These are phyloP conservation scores for Xylota sylvarum DNA, from an alignment of 2,888 invertebrate genomes.

Conservation along the genomic window DNA sequence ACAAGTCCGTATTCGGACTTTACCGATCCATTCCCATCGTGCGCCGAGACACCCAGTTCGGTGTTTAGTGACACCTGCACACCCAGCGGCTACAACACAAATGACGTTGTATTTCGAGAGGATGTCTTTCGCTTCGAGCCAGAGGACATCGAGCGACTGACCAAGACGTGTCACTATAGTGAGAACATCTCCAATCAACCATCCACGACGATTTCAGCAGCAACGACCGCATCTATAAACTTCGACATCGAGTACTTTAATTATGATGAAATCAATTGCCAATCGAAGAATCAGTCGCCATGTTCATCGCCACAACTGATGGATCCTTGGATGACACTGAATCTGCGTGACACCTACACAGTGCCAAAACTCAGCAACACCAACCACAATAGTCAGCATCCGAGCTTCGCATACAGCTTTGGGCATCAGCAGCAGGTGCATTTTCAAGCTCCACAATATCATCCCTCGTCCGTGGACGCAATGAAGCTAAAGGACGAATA, in stretches of 20 bases:
- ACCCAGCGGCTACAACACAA: conserved; percentile 47
- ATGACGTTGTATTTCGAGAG: conserved; percentile 70
- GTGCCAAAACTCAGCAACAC: conserved; percentile 72
- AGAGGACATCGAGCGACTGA: conserved; percentile 84
- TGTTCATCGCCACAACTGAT: conserved; percentile 84
- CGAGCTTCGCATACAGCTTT: conserved; percentile 46
- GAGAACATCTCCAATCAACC: conserved; percentile 15
- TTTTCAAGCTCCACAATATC: conserved; percentile 34
- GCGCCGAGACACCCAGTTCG: conserved; percentile 84
- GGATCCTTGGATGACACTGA: conserved; percentile 84
- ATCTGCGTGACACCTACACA: conserved; percentile 79
- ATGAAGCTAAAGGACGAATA: conserved; percentile 39
- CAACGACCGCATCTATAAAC: conserved; percentile 78
- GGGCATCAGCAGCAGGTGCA: conserved; percentile 36
- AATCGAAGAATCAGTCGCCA: conserved; percentile 85
- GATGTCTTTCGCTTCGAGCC: conserved; percentile 85
- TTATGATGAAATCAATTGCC: conserved; percentile 85
- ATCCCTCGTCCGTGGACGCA: conserved; percentile 15
- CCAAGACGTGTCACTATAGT: conserved; percentile 77
- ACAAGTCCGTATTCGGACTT: conserved; percentile 80
- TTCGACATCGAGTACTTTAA: conserved; percentile 84
- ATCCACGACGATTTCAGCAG: conserved; percentile 31
- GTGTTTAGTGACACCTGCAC: conserved; percentile 80
- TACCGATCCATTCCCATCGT: conserved; percentile 81
- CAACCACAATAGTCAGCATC: conserved; percentile 77